Evolutionary conservation across 35 echinoderm and acorn worm species (phyloP).

Genomic region (Strongylocentrotus purpuratus): DNA sequence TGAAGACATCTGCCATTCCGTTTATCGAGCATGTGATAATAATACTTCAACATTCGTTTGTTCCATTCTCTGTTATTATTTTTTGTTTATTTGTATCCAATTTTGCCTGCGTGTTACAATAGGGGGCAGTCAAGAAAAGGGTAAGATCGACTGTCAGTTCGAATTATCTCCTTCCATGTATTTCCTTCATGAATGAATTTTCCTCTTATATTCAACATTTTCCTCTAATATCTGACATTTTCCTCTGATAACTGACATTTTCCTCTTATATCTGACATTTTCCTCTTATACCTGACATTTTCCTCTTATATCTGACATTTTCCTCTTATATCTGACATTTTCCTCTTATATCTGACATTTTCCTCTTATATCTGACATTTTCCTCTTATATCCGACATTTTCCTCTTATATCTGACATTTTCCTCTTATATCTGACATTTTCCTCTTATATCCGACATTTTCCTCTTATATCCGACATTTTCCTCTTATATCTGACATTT

Average conservation of each 20-base stretch:
- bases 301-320: no score
- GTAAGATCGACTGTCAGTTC: conserved; percentile 55
- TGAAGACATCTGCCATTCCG: not conserved
- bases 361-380: no score
- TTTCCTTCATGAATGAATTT: not conserved
- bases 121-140: conserved; percentile 77
- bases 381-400: no score
- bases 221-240: no score
- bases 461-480: no score
- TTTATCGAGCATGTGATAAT: conserved; percentile 11
- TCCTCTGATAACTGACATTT: no score
- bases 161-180: not conserved
- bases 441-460: no score
- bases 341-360: not conserved
- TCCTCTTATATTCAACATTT: not conserved
- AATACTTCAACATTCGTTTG: not conserved
- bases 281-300: no score
- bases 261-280: not conserved
- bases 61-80: conserved; percentile 56
- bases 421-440: not conserved
- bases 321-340: no score
- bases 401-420: no score
- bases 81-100: conserved; percentile 44
- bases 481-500: no score
- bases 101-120: conserved; percentile 46